Evolutionary conservation across 92 coral and sea anemone species (phyloP), one percentile per base, ranked within the genome.

Genomic region (Scolanthus callimorphus): DNA sequence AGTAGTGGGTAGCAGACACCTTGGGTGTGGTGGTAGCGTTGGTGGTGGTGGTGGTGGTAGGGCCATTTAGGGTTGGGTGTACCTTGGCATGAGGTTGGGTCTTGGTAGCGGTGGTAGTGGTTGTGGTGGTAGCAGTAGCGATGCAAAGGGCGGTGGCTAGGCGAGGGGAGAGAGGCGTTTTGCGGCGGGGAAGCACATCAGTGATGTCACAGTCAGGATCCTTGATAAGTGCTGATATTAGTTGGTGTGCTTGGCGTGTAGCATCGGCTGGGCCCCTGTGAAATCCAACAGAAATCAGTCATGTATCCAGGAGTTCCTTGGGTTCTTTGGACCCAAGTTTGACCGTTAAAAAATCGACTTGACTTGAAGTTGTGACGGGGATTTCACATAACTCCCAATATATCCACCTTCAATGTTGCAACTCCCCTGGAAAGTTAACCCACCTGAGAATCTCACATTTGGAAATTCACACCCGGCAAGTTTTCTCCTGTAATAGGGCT

Each of bases 211-310:
- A 92, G 46, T 92, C 98, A 4, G 98, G 98, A 51, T 92, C 98
- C 60, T 92, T 92, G 51, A 92, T 86, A 10, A 92, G 91, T 55
- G 98, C 96, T 10, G 87, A 80, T 62, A 92, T 92, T 27, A 91
- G 86, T 41, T 91, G 96, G 57, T 91, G 97, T 13, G 97, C 97
- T 61, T 91, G 96, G 26, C 97, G 90, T 19, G 97, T 91, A 21
- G 97, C 97, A 64, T 91, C 97, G 4, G 95, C 92, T 4, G 97
- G 91, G 27, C 97, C 97, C 89, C 97, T 91, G 59, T n/a, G n/a
- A n/a, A n/a, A n/a, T n/a, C n/a, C n/a, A n/a, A n/a, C n/a, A n/a
- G n/a, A n/a, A n/a, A n/a, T n/a, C n/a, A n/a, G n/a, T n/a, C n/a
- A n/a, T n/a, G n/a, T n/a, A n/a, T n/a, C n/a, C n/a, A n/a, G n/a